These are phyloP conservation scores for Meloidogyne hapla DNA, from an alignment of 1,140 invertebrate genomes.

Conservation along the genomic window DNA sequence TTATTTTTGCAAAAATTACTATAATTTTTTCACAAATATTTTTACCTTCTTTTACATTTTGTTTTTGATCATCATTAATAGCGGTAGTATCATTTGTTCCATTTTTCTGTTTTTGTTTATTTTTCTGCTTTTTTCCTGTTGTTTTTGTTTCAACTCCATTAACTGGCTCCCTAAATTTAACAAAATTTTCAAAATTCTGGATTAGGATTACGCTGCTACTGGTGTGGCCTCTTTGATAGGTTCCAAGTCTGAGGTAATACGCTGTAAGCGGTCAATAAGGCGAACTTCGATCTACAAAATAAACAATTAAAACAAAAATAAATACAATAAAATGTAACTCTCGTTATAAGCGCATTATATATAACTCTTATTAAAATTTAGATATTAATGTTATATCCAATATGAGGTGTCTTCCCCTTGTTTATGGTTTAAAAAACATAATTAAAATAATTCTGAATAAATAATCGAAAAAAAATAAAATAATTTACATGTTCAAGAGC, in stretches of 20 bases:
- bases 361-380: too few species aligned
- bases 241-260: conserved; percentile 4
- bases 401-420: too few species aligned
- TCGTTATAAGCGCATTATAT: too few species aligned
- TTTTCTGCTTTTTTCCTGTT: neutral
- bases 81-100: neutral
- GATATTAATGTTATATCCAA: too few species aligned
- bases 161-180: neutral
- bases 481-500: conserved; percentile 30
- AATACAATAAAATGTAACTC: too few species aligned
- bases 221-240: neutral
- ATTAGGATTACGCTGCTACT: neutral
- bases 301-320: too few species aligned
- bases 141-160: neutral
- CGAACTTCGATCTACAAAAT: conserved; percentile 44
- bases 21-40: too few species aligned
- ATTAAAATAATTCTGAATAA: too few species aligned
- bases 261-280: conserved; percentile 27
- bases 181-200: neutral
- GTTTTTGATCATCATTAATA: neutral
- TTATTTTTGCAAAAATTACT: too few species aligned
- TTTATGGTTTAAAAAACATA: too few species aligned
- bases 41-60: neutral
- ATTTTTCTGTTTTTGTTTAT: conserved; percentile 14
- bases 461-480: neutral